Base-by-base conservation (phyloP, 1,140 invertebrate genomes). In the Lethrus apterus region DNA sequence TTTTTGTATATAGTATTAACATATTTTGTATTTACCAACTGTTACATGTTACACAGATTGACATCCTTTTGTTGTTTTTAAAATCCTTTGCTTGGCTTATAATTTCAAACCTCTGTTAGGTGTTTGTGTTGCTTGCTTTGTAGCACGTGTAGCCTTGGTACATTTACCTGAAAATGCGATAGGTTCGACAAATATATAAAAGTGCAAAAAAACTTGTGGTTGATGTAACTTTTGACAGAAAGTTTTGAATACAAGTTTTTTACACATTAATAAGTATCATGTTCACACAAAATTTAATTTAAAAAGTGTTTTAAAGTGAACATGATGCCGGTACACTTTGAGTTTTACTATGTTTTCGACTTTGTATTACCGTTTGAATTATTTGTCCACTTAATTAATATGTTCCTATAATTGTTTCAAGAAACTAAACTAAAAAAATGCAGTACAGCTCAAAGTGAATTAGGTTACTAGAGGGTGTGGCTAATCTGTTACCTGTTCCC, bases 401-500 rank as follows among this genome's bases (percentile, higher is more conserved):
- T 26, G 5, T 26, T 26, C n/a, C n/a, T 26, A 26, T 26, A 26
- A 26, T 26, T 7, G 23, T 7, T 7, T 7, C 5, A 26, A 26
- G 23, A 7, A 26, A n/a, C n/a, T 7, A 26, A 26, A 26, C n/a
- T 26, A 26, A 5, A 26, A n/a, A 26, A 26, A n/a, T n/a, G n/a
- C n/a, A n/a, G 23, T 42, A 42, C 26, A 21, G 30, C 30, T 10
- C 24, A 42, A 40, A 40, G 45, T 36, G 20, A 40, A 18, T 9
- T 38, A 36, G 45, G 45, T 40, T 40, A 21, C 33, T 47, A 47
- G 45, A 48, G 46, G 30, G 48, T 56, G 56, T 66, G 62, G 62
- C 60, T 67, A 68, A 66, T 64, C 51, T 68, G 58, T 68, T 68
- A 58, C 63, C 63, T 67, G 59, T 58, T 58, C 48, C 54, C 57